Conservation (phyloP, 2,888 invertebrate genomes). For the Thereva nobilitata region DNA sequence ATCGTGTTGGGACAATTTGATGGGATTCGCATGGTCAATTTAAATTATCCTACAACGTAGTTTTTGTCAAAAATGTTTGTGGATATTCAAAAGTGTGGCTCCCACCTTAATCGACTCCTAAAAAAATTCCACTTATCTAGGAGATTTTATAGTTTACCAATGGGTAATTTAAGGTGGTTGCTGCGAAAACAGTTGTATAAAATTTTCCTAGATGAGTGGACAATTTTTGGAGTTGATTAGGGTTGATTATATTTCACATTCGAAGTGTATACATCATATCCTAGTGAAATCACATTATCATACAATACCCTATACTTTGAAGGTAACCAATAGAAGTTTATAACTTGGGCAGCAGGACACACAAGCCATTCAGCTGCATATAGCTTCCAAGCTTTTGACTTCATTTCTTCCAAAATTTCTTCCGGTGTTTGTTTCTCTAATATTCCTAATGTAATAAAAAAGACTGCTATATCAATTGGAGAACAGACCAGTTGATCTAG, state of each 20-base stretch:
- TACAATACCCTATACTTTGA: constrained; percentile 82
- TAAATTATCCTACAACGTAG: too few species aligned
- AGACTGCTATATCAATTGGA: constrained; percentile 75
- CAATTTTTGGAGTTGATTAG: too few species aligned
- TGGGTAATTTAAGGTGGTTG: too few species aligned
- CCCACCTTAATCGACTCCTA: too few species aligned
- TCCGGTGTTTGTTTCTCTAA: constrained; percentile 67
- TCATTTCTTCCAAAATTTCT: constrained; percentile 70
- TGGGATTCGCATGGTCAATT: too few species aligned
- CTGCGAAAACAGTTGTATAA: too few species aligned
- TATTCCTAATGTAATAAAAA: constrained; percentile 75
- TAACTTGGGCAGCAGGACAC: constrained; percentile 90
- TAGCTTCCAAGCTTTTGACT: constrained; percentile 73
- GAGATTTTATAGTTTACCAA: too few species aligned
- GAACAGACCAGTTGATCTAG: constrained; percentile 84
- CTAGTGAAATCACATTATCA: constrained; percentile 82
- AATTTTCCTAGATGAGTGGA: too few species aligned
- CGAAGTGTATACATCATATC: constrained; percentile 84
- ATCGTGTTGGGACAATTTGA: too few species aligned
- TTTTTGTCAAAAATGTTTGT: constrained; percentile 39
- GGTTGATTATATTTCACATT: constrained; percentile 67
- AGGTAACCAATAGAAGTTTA: constrained; percentile 90
- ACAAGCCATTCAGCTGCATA: constrained; percentile 88
- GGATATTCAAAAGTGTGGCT: too few species aligned
- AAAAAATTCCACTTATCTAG: too few species aligned